Percentiles rank a stretch among this genome's conserved stretches.
These are phyloP conservation scores for Gerris buenoi DNA, from an alignment of 1,140 invertebrate genomes.

Conservation along the genomic window DNA sequence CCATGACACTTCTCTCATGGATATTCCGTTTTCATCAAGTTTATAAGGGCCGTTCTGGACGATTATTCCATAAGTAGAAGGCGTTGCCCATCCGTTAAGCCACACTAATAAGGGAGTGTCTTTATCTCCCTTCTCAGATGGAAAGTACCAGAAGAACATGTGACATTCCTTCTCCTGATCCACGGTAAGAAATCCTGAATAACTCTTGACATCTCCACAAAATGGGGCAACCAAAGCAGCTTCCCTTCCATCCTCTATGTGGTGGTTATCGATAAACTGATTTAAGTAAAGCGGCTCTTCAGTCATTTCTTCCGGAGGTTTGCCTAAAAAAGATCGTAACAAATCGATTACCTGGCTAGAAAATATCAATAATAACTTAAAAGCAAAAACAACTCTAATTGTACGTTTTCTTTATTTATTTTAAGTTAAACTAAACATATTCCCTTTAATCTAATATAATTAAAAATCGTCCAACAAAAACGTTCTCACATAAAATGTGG, in stretches of 20 bases:
- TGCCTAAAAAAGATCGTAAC: not conserved
- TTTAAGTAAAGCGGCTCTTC: conserved; percentile 16
- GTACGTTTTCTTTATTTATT: not conserved
- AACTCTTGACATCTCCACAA: conserved; percentile 20
- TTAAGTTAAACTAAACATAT: not conserved
- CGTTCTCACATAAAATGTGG: too few relatives aligned
- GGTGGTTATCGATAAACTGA: conserved; percentile 13
- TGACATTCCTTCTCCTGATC: conserved; percentile 62
- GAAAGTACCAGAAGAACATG: conserved; percentile 82
- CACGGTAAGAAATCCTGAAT: conserved; percentile 56
- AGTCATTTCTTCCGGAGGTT: not conserved
- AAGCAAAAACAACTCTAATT: not conserved
- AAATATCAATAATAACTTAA: not conserved
- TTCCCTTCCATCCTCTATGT: not conserved
- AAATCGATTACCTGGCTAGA: not conserved
- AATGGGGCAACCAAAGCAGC: not conserved
- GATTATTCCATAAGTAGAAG: conserved; percentile 69
- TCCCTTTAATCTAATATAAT: not conserved
- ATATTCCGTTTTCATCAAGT: conserved; percentile 16
- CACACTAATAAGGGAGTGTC: conserved; percentile 50
- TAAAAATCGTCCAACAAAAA: too few relatives aligned
- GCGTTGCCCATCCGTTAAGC: conserved; percentile 65
- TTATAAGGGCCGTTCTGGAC: conserved; percentile 62
- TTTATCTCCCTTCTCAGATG: conserved; percentile 36
- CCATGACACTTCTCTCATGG: conserved; percentile 46